Evolutionary conservation across 1,140 invertebrate species (phyloP).

Genomic region (Amphibalanus amphitrite): DNA sequence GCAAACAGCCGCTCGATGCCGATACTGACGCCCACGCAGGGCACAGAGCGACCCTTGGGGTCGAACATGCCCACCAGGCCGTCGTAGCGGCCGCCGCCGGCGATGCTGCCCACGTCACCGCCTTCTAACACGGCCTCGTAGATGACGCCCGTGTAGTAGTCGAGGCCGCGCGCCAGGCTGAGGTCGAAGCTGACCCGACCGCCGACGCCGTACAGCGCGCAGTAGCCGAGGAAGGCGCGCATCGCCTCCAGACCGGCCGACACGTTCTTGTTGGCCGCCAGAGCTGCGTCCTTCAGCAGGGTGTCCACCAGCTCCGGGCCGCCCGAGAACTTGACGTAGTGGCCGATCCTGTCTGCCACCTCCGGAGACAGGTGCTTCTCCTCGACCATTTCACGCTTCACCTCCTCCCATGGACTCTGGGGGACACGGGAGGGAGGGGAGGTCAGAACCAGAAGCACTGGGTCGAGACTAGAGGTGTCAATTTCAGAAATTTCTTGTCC

Average conservation of each 20-base stretch:
- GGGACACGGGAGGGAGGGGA: no score
- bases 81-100: slow-evolving; percentile 95
- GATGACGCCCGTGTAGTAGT: slow-evolving; percentile 99
- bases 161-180: slow-evolving; percentile 88
- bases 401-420: slow-evolving; percentile 80
- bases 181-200: slow-evolving; percentile 76
- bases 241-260: slow-evolving; percentile 47
- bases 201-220: slow-evolving; percentile 55
- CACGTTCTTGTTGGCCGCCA: slow-evolving; percentile 25
- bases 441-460: background rate
- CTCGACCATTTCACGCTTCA: slow-evolving; percentile 83
- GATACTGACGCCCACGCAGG: slow-evolving; percentile 93
- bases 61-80: slow-evolving; percentile 97
- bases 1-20: slow-evolving; percentile 93
- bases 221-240: slow-evolving; percentile 66
- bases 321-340: slow-evolving; percentile 66
- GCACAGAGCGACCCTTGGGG: slow-evolving; percentile 62
- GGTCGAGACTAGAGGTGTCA: no score
- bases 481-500: no score
- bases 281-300: slow-evolving; percentile 41
- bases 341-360: slow-evolving; percentile 77
- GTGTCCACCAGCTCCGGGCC: slow-evolving; percentile 56
- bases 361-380: slow-evolving; percentile 69
- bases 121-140: slow-evolving; percentile 65
- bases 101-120: slow-evolving; percentile 77